Percentiles rank a stretch among this genome's conserved stretches.
These are phyloP conservation scores for Drosophila lutescens DNA, from an alignment of 2,888 invertebrate species.

Conservation along the genomic window DNA sequence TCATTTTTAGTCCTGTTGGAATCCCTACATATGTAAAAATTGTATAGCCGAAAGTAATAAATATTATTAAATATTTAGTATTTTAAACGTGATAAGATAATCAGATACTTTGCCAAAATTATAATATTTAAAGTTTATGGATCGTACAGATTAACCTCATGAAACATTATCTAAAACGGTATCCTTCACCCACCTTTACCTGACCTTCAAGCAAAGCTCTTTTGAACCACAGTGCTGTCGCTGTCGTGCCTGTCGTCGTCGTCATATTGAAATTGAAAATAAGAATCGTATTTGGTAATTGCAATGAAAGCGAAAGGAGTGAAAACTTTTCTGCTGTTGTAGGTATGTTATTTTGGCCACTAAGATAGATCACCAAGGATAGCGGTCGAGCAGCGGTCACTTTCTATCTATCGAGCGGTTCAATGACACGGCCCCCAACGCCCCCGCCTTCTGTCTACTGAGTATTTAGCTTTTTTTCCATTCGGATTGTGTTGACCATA, in stretches of 20 bases:
- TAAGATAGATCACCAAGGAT: constrained; percentile 77
- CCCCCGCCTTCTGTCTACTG: constrained; percentile 24
- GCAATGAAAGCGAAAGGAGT: constrained; percentile 79
- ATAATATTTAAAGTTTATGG: too few species aligned
- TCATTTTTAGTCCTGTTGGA: too few species aligned
- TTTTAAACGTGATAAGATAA: too few species aligned
- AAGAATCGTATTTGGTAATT: constrained; percentile 79
- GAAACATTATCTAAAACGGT: too few species aligned
- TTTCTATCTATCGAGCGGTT: constrained; percentile 62
- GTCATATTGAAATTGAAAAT: constrained; percentile 78
- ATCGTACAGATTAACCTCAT: too few species aligned
- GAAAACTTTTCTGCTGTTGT: constrained; percentile 66
- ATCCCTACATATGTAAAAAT: too few species aligned
- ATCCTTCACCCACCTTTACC: background rate
- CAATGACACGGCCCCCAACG: constrained; percentile 44
- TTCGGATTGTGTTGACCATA: constrained; percentile 9
- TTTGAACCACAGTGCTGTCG: constrained; percentile 46
- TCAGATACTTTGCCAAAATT: too few species aligned
- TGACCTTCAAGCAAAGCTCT: background rate
- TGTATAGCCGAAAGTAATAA: too few species aligned
- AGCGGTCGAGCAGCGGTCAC: constrained; percentile 56
- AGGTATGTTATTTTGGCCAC: constrained; percentile 67
- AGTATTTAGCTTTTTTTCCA: background rate
- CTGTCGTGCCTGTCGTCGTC: constrained; percentile 69
- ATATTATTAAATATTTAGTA: too few species aligned